Evolutionary conservation across 2,797 vertebrate genomes (phyloP).

Genomic region (Halcyon badia): DNA sequence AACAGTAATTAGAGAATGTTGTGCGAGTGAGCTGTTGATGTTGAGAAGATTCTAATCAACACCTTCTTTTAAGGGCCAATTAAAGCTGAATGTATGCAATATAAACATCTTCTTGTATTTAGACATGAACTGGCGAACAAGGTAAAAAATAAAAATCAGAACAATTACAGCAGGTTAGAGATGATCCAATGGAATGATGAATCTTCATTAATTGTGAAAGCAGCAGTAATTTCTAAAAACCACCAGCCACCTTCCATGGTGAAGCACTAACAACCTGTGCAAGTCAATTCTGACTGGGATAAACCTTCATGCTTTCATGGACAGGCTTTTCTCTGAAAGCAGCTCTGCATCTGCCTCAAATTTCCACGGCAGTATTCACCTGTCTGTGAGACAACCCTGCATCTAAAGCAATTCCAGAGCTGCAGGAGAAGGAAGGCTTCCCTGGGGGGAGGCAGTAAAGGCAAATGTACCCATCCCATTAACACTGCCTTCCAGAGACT

Average conservation of each 20-base stretch:
- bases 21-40: constrained; percentile 87
- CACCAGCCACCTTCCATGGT: background rate
- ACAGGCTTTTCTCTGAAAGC: constrained; percentile 22
- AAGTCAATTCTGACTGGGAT: constrained; percentile 14
- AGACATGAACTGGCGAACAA: constrained; percentile 83
- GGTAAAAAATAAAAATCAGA: constrained; percentile 80
- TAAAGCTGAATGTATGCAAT: constrained; percentile 88
- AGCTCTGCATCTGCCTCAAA: constrained; percentile 4
- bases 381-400: background rate
- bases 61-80: constrained; percentile 89
- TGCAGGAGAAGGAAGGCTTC: background rate
- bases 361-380: constrained; percentile 11
- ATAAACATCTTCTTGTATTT: constrained; percentile 88
- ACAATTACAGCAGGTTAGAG: constrained; percentile 79
- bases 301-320: background rate
- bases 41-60: constrained; percentile 89
- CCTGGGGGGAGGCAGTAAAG: background rate
- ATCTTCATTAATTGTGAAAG: constrained; percentile 59
- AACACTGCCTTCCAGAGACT: background rate
- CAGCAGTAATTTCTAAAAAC: constrained; percentile 66
- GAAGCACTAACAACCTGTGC: background rate
- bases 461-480: background rate
- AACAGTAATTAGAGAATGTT: constrained; percentile 90
- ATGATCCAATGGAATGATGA: constrained; percentile 68
- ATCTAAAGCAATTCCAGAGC: background rate